Conservation (phyloP, 2,888 invertebrate species). For the Chalcis sispes region DNA sequence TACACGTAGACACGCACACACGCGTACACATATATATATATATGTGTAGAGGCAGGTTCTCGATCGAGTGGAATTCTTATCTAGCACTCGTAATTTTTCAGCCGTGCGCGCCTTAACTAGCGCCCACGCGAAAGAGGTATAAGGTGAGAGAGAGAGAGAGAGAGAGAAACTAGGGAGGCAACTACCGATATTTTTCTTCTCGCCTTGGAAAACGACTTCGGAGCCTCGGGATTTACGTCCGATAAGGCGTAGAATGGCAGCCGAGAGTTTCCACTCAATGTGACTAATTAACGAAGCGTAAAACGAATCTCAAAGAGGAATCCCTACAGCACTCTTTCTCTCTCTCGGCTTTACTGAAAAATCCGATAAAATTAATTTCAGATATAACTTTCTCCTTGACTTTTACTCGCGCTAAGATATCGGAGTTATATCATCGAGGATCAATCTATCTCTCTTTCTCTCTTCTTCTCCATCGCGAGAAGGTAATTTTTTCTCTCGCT, state of each 20-base stretch:
- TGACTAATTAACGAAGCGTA: conserved; percentile 52
- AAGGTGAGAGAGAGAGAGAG: too few species aligned
- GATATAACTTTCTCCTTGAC: conserved; percentile 18
- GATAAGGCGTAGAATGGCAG: conserved; percentile 21
- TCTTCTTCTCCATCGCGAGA: not conserved
- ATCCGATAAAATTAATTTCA: conserved; percentile 42
- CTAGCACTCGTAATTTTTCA: conserved; percentile 39
- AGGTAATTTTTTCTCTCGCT: conserved; percentile 3
- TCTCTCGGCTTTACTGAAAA: not conserved
- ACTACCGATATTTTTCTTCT: conserved; percentile 25
- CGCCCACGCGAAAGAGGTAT: conserved; percentile 1
- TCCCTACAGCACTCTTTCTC: too few species aligned
- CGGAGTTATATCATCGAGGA: conserved; percentile 18
- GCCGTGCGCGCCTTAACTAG: conserved; percentile 35
- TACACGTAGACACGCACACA: not conserved
- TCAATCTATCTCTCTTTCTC: not conserved
- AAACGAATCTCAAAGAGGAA: conserved; percentile 36
- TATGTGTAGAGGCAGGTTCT: not conserved
- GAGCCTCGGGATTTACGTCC: conserved; percentile 21
- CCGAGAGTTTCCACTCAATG: conserved; percentile 43
- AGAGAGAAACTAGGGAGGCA: not conserved
- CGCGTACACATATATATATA: not conserved
- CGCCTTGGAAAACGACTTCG: conserved; percentile 9
- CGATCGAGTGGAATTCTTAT: conserved; percentile 20
- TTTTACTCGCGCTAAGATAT: not conserved